Evolutionary conservation across 2,888 invertebrate species (phyloP), one percentile per base, ranked within the genome.

Genomic region (Sarcophaga variegata): DNA sequence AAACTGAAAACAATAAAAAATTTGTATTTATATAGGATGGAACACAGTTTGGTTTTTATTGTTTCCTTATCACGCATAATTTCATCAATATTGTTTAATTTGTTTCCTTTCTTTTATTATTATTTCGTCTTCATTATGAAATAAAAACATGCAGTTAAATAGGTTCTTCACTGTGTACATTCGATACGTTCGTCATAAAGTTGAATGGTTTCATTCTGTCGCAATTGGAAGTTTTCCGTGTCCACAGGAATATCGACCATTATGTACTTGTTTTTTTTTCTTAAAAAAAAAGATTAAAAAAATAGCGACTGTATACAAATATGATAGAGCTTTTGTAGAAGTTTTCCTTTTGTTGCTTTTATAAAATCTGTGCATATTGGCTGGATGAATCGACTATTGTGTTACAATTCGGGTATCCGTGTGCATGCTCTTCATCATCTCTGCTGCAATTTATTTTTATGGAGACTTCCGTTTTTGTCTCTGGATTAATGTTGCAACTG

Each of bases 31-130:
- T 37, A 37, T 37, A 37, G 37, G 8, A 37, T 37, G 37, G 45
- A 27, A 37, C 12, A 20, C 70, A 71, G 49, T 45, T 60, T 76
- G 27, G 60, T 80, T 59, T 62, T 37, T 20, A 63, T 74, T 76
- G 49, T 85, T 79, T 75, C 63, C 54, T 37, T 37, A 37, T 37
- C 37, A 37, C 6, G 76, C 71, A 59, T 76, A 75, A 86, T 85
- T 77, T 83, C 83, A 76, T 86, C 83, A 83, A 83, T 83, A 69
- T 80, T 83, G 71, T 76, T 79, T 72, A 80, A 82, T 79, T 79
- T 77, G 47, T 81, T 74, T 81, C 76, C 25, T 72, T 71, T 4
- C 54, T 22, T 66, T 71, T 82, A 45, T 80, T 67, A 63, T 76
- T 66, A 63, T 60, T n/a, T 59, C 25, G 77, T 64, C 27, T 37